phyloP scores from a whole-genome alignment of 2,797 vertebrate genomes.

The Babyrousa celebensis region DNA sequence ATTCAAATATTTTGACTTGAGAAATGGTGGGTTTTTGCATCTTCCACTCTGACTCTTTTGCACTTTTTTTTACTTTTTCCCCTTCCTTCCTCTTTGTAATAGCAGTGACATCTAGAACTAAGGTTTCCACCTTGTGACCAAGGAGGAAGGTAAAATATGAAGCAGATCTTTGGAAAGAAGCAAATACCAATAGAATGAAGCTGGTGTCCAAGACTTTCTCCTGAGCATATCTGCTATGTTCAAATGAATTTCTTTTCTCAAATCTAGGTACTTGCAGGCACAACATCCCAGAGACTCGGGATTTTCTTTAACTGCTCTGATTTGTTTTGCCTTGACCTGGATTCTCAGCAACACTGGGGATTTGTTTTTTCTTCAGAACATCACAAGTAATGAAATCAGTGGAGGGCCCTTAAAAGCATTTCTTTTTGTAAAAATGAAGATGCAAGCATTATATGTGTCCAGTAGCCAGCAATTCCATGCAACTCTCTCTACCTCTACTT shows the following conservation, averaged over 20 bases:
- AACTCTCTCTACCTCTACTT: background rate
- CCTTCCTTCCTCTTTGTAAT: conserved; percentile 19
- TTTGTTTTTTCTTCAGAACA: background rate
- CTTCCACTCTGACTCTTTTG: conserved; percentile 46
- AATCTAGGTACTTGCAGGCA: conserved; percentile 71
- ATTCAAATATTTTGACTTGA: conserved; percentile 84
- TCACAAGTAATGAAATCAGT: conserved; percentile 49
- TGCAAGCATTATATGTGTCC: background rate
- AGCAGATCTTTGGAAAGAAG: conserved; percentile 76
- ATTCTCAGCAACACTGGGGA: conserved; percentile 33
- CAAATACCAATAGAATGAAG: conserved; percentile 81
- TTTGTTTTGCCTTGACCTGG: conserved; percentile 69
- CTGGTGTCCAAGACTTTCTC: conserved; percentile 58
- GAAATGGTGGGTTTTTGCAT: conserved; percentile 42
- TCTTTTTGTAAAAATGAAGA: conserved; percentile 36
- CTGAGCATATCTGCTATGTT: conserved; percentile 73
- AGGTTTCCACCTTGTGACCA: conserved; percentile 76
- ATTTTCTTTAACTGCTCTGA: conserved; percentile 66
- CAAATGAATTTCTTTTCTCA: conserved; percentile 85
- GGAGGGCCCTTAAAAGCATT: conserved; percentile 18
- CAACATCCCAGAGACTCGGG: background rate
- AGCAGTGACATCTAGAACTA: conserved; percentile 76
- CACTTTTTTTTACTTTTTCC: conserved; percentile 30
- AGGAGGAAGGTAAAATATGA: conserved; percentile 86
- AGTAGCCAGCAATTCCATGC: background rate